Percentiles rank a stretch among this genome's conserved stretches.
These are phyloP conservation scores for Geophilus truncorum DNA, from an alignment of 2,888 invertebrate genomes.

Conservation along the genomic window DNA sequence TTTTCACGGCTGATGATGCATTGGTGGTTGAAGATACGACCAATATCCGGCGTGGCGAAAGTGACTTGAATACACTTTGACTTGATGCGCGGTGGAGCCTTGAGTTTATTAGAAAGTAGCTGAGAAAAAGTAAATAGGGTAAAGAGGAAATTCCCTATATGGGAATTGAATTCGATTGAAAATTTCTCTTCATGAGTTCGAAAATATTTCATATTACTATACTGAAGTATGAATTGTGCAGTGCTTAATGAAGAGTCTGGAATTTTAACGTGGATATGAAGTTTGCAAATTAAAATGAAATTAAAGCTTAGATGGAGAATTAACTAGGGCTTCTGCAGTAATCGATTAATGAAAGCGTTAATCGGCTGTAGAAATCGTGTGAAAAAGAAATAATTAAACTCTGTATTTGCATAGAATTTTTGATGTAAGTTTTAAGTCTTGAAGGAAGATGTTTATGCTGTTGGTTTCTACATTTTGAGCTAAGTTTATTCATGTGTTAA, in stretches of 20 bases:
- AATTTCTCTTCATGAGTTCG: too few relatives aligned
- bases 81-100: background rate
- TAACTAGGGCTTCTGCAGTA: background rate
- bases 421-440: too few relatives aligned
- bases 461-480: too few relatives aligned
- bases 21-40: background rate
- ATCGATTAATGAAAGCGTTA: too few relatives aligned
- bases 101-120: background rate
- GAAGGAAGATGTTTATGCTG: too few relatives aligned
- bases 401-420: too few relatives aligned
- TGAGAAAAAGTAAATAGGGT: too few relatives aligned
- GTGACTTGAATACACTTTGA: background rate
- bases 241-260: background rate
- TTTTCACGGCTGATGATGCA: background rate
- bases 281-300: background rate
- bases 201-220: too few relatives aligned
- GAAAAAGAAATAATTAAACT: too few relatives aligned
- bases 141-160: background rate
- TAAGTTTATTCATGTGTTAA: too few relatives aligned
- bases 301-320: background rate
- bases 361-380: too few relatives aligned
- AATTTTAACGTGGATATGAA: background rate
- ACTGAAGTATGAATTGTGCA: too few relatives aligned
- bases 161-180: background rate
- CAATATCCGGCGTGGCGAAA: background rate